A percentile compares a stretch with the other conserved stretches of the same genome.
Evolutionary conservation across 2,888 invertebrate species (phyloP).

Genomic region (Emmelina monodactyla): DNA sequence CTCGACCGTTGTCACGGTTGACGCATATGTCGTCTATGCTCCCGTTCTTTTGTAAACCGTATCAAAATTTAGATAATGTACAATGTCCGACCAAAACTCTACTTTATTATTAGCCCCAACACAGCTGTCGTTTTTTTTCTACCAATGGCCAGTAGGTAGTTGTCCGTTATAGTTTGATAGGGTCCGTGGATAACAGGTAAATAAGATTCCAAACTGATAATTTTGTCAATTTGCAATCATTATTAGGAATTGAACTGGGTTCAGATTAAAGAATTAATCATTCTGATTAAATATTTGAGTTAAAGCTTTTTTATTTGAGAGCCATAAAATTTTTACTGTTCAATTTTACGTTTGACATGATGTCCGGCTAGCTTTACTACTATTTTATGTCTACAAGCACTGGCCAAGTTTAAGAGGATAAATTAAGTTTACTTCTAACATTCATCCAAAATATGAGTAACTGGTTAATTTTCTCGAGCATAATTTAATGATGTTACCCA

Average conservation of each 20-base stretch:
- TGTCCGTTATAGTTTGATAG: slow-evolving; percentile 45
- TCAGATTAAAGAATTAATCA: too few relatives aligned
- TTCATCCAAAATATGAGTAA: too few relatives aligned
- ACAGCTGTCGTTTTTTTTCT: slow-evolving; percentile 49
- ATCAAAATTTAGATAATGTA: slow-evolving; percentile 63
- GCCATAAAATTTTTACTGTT: slow-evolving; percentile 33
- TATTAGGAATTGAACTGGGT: not conserved
- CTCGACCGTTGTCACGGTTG: slow-evolving; percentile 21
- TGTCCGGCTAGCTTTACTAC: too few relatives aligned
- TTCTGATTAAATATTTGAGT: not conserved
- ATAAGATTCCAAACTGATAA: slow-evolving; percentile 56
- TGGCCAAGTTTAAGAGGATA: too few relatives aligned
- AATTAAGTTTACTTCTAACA: too few relatives aligned
- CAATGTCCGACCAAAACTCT: slow-evolving; percentile 52
- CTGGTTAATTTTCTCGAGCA: too few relatives aligned
- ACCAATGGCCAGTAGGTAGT: slow-evolving; percentile 41
- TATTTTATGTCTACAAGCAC: too few relatives aligned
- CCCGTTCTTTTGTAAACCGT: slow-evolving; percentile 59
- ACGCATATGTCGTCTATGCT: slow-evolving; percentile 51
- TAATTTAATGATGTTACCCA: too few relatives aligned
- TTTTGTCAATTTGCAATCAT: slow-evolving; percentile 34
- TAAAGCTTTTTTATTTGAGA: not conserved
- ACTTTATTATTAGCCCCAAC: slow-evolving; percentile 44
- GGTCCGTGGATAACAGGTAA: slow-evolving; percentile 44
- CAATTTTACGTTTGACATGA: slow-evolving; percentile 28